phyloP scores from a whole-genome alignment of 1,140 invertebrate genomes.

The Hetaerina americana region DNA sequence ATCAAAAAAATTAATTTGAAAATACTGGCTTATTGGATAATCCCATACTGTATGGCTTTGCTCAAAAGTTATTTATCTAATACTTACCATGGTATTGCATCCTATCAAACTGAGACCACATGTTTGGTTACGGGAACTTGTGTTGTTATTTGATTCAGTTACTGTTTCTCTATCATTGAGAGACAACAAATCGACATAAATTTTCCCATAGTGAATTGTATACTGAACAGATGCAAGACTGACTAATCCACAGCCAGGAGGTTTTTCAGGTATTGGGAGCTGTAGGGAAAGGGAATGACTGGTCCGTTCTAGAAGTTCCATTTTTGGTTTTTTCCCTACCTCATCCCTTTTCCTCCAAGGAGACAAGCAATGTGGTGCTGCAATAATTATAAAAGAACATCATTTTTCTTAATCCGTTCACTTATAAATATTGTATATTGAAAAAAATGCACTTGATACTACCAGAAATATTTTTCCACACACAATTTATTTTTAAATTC shows the following conservation, averaged over 20 bases:
- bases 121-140: neutral
- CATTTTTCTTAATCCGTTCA: too few species aligned
- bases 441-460: too few species aligned
- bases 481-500: too few species aligned
- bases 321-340: neutral
- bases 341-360: constrained; percentile 26
- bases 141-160: neutral
- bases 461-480: too few species aligned
- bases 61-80: constrained; percentile 16
- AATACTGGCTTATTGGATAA: too few species aligned
- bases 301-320: constrained; percentile 22
- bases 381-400: constrained; percentile 8
- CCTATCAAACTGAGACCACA: constrained; percentile 8
- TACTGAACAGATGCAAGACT: constrained; percentile 53
- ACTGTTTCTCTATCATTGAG: neutral
- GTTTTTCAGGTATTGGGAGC: constrained; percentile 40
- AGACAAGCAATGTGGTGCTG: constrained; percentile 47
- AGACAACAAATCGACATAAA: neutral
- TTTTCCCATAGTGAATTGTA: constrained; percentile 45
- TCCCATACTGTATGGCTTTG: constrained; percentile 28
- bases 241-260: constrained; percentile 41
- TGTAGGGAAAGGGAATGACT: constrained; percentile 47
- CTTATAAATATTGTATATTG: too few species aligned
- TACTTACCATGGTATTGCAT: constrained; percentile 9
- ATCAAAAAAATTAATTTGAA: constrained; percentile 32